These are phyloP conservation scores for Aplodontia rufa DNA, from an alignment of 2,113 vertebrate genomes.

Conservation along the genomic window DNA sequence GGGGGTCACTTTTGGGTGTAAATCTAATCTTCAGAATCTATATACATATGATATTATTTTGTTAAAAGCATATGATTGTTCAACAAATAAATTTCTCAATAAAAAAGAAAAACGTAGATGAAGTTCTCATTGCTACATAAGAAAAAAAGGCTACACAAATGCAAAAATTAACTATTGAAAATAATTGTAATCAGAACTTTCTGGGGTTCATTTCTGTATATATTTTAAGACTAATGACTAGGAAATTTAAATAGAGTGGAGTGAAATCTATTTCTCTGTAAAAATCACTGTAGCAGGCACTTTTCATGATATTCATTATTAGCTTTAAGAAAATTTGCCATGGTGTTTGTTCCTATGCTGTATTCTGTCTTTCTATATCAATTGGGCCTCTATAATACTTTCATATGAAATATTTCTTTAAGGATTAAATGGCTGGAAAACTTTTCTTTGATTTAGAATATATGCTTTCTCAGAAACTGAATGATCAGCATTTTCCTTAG, in stretches of 20 bases:
- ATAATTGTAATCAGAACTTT: not conserved
- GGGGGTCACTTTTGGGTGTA: too few species aligned
- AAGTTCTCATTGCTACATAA: not conserved
- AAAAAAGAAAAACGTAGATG: not conserved
- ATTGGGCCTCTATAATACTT: not conserved
- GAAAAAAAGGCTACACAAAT: not conserved
- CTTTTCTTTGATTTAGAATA: not conserved
- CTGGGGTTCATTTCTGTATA: not conserved
- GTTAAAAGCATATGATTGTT: too few species aligned
- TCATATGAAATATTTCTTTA: not conserved
- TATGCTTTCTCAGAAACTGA: not conserved
- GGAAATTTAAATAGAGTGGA: not conserved
- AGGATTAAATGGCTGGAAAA: not conserved
- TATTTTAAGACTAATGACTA: not conserved
- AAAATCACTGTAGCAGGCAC: not conserved
- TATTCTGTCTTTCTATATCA: not conserved
- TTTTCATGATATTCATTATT: not conserved
- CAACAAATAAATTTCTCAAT: too few species aligned
- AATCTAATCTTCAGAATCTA: too few species aligned
- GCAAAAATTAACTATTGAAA: not conserved
- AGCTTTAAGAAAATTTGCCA: not conserved
- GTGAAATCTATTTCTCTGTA: not conserved
- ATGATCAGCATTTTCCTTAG: not conserved
- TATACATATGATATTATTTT: too few species aligned
- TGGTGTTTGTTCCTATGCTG: not conserved